These are phyloP conservation scores for Diogma glabrata DNA, from an alignment of 2,888 invertebrate species.

Conservation along the genomic window DNA sequence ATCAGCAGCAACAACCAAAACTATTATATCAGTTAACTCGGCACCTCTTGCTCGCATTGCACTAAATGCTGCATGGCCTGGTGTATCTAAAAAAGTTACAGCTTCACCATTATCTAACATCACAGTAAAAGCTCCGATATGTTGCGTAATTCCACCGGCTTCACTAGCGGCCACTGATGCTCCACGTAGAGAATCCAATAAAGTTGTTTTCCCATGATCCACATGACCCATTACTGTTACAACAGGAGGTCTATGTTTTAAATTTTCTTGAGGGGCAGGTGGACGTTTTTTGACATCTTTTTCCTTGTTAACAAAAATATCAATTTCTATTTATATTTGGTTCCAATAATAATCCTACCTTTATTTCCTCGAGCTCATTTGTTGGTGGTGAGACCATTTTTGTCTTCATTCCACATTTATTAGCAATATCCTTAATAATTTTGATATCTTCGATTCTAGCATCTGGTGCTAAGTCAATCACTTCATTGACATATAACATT, in stretches of 20 bases:
- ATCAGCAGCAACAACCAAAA: constrained; percentile 95
- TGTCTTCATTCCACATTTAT: constrained; percentile 53
- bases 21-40: constrained; percentile 81
- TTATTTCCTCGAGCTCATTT: constrained; percentile 20
- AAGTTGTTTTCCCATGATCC: constrained; percentile 97
- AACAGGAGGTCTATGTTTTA: constrained; percentile 75
- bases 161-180: constrained; percentile 81
- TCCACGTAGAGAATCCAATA: constrained; percentile 78
- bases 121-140: constrained; percentile 95
- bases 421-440: constrained; percentile 55
- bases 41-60: constrained; percentile 95
- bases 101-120: constrained; percentile 52
- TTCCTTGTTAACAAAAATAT: constrained; percentile 27
- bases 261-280: constrained; percentile 48
- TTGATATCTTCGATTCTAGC: constrained; percentile 51
- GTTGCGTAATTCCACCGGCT: constrained; percentile 98
- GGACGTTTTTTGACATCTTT: constrained; percentile 48
- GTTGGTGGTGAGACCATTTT: constrained; percentile 42
- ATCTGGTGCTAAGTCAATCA: constrained; percentile 40
- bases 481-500: constrained; percentile 51
- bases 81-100: constrained; percentile 95
- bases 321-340: constrained; percentile 1
- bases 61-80: constrained; percentile 95
- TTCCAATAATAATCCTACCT: constrained; percentile 10
- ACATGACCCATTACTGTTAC: constrained; percentile 99